Conservation (phyloP, 2,797 vertebrate genomes). For the Distichodus sexfasciatus region DNA sequence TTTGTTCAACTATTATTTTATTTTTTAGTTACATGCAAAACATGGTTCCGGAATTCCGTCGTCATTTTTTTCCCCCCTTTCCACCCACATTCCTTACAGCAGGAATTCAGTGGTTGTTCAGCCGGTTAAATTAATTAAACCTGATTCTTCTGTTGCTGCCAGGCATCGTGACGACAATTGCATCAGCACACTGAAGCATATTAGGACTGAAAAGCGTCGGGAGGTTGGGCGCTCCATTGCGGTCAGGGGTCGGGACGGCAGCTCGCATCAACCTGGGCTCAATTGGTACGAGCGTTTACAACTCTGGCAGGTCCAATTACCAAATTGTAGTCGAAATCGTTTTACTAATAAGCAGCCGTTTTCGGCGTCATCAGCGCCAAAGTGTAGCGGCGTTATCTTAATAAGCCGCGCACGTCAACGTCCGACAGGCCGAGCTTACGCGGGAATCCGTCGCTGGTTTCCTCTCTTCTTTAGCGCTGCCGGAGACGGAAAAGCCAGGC, state of each 20-base stretch:
- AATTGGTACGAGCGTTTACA: slow-evolving; percentile 59
- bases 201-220: slow-evolving; percentile 87
- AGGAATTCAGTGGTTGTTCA: slow-evolving; percentile 80
- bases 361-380: slow-evolving; percentile 29
- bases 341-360: slow-evolving; percentile 72
- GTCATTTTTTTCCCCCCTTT: slow-evolving; percentile 80
- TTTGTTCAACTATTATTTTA: background rate
- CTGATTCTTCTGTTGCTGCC: slow-evolving; percentile 86
- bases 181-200: slow-evolving; percentile 87
- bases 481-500: slow-evolving; percentile 60
- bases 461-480: background rate
- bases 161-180: slow-evolving; percentile 89
- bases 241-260: no score
- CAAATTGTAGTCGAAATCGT: slow-evolving; percentile 74
- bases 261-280: background rate
- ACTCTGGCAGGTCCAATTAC: slow-evolving; percentile 74
- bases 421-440: no score
- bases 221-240: slow-evolving; percentile 85
- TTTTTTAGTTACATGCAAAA: no score
- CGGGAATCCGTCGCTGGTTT: no score
- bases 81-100: slow-evolving; percentile 78
- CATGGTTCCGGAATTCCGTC: slow-evolving; percentile 76
- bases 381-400: slow-evolving; percentile 23
- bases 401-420: no score
- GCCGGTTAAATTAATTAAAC: slow-evolving; percentile 89